Evolutionary conservation across 2,113 vertebrate species (phyloP).

Genomic region (Bubo bubo): DNA sequence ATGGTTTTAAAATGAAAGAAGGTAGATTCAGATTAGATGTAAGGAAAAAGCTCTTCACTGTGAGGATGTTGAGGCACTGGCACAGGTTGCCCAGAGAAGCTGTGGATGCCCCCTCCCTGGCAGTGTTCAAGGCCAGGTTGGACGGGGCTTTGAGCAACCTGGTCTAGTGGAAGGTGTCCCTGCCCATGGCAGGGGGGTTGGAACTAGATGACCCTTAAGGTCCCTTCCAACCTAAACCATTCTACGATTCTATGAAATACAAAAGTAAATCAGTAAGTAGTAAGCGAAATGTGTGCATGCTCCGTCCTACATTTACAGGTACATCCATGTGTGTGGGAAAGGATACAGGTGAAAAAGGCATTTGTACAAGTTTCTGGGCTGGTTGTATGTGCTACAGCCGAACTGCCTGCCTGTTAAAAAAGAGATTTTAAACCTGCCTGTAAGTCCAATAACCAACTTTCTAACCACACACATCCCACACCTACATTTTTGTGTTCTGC

Average conservation of each 20-base stretch:
- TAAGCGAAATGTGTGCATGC: fast-evolving
- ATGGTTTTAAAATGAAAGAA: no score
- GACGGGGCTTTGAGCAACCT: no score
- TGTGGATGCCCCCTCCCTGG: no score
- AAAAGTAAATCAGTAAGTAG: not conserved
- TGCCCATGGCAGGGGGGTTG: no score
- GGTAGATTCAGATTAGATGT: no score
- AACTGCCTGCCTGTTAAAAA: not conserved
- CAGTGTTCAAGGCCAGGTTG: no score
- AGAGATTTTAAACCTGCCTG: not conserved
- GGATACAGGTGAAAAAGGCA: not conserved
- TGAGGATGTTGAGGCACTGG: no score
- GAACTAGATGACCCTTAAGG: no score
- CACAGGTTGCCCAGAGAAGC: no score
- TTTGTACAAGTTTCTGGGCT: not conserved
- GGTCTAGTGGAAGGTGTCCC: no score
- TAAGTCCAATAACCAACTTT: not conserved
- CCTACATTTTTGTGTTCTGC: slow-evolving; percentile 4
- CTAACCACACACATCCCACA: slow-evolving; percentile 31
- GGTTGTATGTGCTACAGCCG: not conserved
- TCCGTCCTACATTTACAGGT: not conserved
- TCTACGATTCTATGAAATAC: not conserved
- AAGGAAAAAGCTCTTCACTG: no score
- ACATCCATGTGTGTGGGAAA: not conserved
- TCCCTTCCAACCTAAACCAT: no score